Percentiles rank a stretch among this genome's conserved stretches.
Evolutionary conservation across 2,113 vertebrate species (phyloP).

Genomic region (Salvelinus fontinalis): DNA sequence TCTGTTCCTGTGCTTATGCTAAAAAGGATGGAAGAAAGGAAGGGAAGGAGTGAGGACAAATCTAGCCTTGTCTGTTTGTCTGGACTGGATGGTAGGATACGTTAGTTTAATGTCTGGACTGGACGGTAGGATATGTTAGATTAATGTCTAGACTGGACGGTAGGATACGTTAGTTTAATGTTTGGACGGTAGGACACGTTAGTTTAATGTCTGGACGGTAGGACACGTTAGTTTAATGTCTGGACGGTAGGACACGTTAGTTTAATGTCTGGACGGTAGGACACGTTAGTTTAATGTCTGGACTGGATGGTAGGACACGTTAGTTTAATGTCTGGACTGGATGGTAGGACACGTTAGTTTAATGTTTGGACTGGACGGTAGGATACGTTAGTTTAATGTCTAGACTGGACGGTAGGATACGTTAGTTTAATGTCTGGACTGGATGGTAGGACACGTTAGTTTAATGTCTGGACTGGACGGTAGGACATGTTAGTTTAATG

Average conservation of each 20-base stretch:
- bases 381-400: slow-evolving; percentile 9
- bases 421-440: too few relatives aligned
- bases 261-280: slow-evolving; percentile 55
- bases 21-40: slow-evolving; percentile 32
- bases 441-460: too few relatives aligned
- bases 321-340: slow-evolving; percentile 74
- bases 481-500: slow-evolving; percentile 53
- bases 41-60: slow-evolving; percentile 23
- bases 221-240: slow-evolving; percentile 58
- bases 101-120: slow-evolving; percentile 70
- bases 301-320: slow-evolving; percentile 58
- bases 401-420: slow-evolving; percentile 61
- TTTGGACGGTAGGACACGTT: slow-evolving; percentile 54
- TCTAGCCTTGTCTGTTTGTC: slow-evolving; percentile 63
- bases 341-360: slow-evolving; percentile 38
- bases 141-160: slow-evolving; percentile 76
- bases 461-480: too few relatives aligned
- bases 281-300: slow-evolving; percentile 63
- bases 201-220: slow-evolving; percentile 70
- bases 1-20: slow-evolving; percentile 37
- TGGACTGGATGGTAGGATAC: neutral
- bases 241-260: slow-evolving; percentile 47
- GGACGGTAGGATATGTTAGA: slow-evolving; percentile 52
- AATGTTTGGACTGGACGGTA: slow-evolving; percentile 76
- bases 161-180: slow-evolving; percentile 52